A percentile compares a stretch with the other conserved stretches of the same genome.
These are phyloP conservation scores for Melanerpes formicivorus DNA, from an alignment of 2,113 vertebrate species.

Conservation along the genomic window DNA sequence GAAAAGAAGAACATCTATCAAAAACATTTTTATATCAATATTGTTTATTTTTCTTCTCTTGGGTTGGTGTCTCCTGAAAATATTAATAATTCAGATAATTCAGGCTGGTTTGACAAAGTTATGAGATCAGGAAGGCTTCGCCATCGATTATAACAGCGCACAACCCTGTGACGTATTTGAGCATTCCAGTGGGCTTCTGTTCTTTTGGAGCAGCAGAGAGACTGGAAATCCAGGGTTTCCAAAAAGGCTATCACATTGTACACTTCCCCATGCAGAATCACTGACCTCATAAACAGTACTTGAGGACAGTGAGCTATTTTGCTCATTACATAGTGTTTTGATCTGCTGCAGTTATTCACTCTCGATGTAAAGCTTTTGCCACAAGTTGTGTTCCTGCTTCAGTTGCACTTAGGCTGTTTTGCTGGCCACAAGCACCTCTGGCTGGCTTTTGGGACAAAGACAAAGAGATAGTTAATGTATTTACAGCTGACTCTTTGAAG, in stretches of 20 bases:
- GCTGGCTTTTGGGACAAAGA: neutral
- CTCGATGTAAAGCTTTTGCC: neutral
- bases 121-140: neutral
- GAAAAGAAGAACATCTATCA: neutral
- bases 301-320: neutral
- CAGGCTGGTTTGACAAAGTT: neutral
- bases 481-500: neutral
- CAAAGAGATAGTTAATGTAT: too few species aligned
- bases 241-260: rapidly evolving
- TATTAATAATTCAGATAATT: neutral
- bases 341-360: neutral
- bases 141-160: neutral
- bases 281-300: neutral
- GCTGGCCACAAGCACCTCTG: neutral
- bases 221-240: neutral
- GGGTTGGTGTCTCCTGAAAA: neutral
- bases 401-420: neutral
- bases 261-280: neutral
- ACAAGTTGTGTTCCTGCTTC: neutral
- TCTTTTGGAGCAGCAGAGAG: neutral
- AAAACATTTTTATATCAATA: neutral
- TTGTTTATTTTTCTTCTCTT: neutral
- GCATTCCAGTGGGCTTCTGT: neutral
- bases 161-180: neutral
- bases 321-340: rapidly evolving